A percentile compares a stretch with the other conserved stretches of the same genome.
These are phyloP conservation scores for Lasioglossum zephyrum DNA, from an alignment of 2,888 invertebrate genomes.

Conservation along the genomic window DNA sequence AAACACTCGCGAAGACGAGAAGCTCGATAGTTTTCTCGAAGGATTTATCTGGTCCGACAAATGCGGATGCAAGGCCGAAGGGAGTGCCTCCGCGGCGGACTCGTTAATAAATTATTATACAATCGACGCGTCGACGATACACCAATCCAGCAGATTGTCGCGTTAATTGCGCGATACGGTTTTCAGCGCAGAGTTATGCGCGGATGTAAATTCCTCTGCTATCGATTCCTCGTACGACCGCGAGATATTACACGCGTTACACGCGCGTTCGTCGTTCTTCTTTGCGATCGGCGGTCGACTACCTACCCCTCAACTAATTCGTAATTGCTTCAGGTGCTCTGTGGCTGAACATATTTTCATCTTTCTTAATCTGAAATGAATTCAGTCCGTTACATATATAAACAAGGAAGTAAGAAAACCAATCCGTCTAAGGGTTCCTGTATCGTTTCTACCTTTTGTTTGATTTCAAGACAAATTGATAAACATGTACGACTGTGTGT, in stretches of 20 bases:
- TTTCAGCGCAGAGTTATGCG: constrained; percentile 22
- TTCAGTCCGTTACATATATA: neutral
- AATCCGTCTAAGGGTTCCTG: too few relatives aligned
- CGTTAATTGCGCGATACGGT: constrained; percentile 48
- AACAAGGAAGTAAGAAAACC: too few relatives aligned
- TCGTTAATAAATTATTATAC: constrained; percentile 21
- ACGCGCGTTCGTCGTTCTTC: constrained; percentile 23
- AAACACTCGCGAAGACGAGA: neutral
- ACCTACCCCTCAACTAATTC: neutral
- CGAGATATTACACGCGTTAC: constrained; percentile 6
- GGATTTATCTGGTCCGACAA: neutral
- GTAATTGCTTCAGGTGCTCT: neutral
- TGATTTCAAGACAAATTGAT: too few relatives aligned
- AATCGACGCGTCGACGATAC: constrained; percentile 41
- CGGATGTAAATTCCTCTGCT: constrained; percentile 37
- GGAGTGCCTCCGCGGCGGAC: constrained; percentile 6
- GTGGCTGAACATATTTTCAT: neutral
- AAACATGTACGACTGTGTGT: too few relatives aligned
- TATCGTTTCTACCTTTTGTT: too few relatives aligned
- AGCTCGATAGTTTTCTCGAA: neutral
- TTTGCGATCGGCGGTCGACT: neutral
- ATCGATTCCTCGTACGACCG: constrained; percentile 29
- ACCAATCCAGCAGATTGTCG: constrained; percentile 35
- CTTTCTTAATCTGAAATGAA: neutral
- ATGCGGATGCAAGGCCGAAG: neutral